Conservation (phyloP, 2,113 vertebrate species). For the Emydocephalus ijimae region DNA sequence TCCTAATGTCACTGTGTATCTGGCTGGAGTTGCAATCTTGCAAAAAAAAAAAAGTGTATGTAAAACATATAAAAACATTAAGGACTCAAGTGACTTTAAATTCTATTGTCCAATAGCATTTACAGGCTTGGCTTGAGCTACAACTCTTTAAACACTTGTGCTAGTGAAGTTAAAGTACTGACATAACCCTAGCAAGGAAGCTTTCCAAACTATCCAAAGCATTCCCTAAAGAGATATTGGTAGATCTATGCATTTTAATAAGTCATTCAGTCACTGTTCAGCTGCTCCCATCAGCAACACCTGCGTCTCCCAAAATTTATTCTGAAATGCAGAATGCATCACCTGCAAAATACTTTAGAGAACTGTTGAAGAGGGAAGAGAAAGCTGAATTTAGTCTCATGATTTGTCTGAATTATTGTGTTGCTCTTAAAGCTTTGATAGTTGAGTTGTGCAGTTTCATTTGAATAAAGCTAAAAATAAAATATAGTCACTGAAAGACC, state of each 20-base stretch:
- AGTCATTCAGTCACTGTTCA: background rate
- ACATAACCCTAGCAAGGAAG: background rate
- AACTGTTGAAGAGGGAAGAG: background rate
- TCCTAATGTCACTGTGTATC: conserved; percentile 90
- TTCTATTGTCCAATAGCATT: background rate
- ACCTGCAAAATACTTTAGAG: background rate
- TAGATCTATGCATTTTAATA: background rate
- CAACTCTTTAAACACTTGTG: background rate
- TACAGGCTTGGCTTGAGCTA: background rate
- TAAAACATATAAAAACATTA: background rate
- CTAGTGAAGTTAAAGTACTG: background rate
- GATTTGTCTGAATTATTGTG: background rate
- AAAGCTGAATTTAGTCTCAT: background rate
- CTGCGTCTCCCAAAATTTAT: background rate
- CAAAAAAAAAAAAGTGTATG: background rate
- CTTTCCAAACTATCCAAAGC: background rate
- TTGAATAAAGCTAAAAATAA: background rate
- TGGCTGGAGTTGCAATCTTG: conserved; percentile 92
- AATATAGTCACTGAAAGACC: background rate
- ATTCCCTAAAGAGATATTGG: background rate
- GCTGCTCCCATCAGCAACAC: background rate
- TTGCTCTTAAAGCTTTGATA: background rate
- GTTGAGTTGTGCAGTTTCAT: too few species aligned
- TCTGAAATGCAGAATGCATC: background rate
- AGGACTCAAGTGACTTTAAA: background rate